Percentiles rank a stretch among this genome's conserved stretches.
These are phyloP conservation scores for Salvelinus namaycush DNA, from an alignment of 2,113 vertebrate genomes.

Conservation along the genomic window DNA sequence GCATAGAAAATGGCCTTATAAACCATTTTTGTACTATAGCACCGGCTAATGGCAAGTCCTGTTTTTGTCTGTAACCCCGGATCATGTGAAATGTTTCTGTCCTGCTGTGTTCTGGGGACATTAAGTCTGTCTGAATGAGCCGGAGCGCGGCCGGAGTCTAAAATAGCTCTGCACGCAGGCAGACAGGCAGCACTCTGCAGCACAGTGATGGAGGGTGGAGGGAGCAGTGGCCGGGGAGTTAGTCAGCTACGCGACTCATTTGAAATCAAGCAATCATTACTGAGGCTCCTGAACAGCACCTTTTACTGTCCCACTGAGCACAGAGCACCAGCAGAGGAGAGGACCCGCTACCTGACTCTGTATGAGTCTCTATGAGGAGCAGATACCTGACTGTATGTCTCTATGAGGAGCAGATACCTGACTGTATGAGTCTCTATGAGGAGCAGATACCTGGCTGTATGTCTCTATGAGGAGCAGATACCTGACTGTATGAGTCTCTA, in stretches of 20 bases:
- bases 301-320: slow-evolving; percentile 1
- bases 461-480: too few species aligned
- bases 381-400: too few species aligned
- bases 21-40: background rate
- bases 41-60: background rate
- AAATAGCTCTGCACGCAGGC: background rate
- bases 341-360: background rate
- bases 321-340: background rate
- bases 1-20: background rate
- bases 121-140: background rate
- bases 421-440: too few species aligned
- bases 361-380: too few species aligned
- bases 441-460: too few species aligned
- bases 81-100: slow-evolving; percentile 1
- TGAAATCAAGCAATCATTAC: background rate
- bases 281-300: background rate
- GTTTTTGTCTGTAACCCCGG: background rate
- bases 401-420: too few species aligned
- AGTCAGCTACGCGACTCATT: background rate
- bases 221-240: background rate
- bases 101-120: slow-evolving; percentile 2
- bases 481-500: too few species aligned
- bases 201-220: background rate
- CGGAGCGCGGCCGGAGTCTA: background rate
- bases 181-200: background rate